These are phyloP conservation scores for Odontocerum albicorne DNA, from an alignment of 2,888 invertebrate species.

Conservation along the genomic window DNA sequence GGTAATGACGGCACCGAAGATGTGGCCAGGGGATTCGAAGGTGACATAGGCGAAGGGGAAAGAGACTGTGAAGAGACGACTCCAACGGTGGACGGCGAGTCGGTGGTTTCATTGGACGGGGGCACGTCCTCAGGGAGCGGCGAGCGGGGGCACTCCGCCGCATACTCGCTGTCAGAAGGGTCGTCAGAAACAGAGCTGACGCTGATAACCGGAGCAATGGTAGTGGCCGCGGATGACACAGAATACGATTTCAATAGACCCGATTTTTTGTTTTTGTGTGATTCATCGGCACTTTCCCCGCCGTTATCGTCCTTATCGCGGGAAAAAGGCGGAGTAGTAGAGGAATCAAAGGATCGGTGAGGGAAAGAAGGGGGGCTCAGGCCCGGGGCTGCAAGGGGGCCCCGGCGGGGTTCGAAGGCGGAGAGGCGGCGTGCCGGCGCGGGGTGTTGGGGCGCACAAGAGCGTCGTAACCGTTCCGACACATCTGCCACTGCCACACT, in stretches of 20 bases:
- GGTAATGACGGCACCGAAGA: conserved; percentile 11
- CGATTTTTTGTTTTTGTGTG: conserved; percentile 45
- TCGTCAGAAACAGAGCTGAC: conserved; percentile 74
- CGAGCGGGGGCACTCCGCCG: conserved; percentile 11
- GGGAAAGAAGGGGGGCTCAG: conserved; percentile 52
- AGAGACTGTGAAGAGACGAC: conserved; percentile 29
- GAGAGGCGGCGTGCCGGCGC: conserved; percentile 52
- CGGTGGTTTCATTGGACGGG: conserved; percentile 24
- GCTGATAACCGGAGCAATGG: conserved; percentile 66
- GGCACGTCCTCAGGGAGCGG: conserved; percentile 24
- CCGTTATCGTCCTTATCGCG: conserved; percentile 44
- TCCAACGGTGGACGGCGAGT: conserved; percentile 25
- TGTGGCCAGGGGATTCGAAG: conserved; percentile 16
- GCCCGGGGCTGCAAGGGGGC: conserved; percentile 54
- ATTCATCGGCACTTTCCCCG: conserved; percentile 39
- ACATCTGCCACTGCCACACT: conserved; percentile 60
- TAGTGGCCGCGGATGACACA: conserved; percentile 43
- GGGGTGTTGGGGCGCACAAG: conserved; percentile 65
- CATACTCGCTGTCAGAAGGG: conserved; percentile 39
- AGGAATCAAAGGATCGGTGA: conserved; percentile 47
- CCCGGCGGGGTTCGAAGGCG: conserved; percentile 60
- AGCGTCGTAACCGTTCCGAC: conserved; percentile 62
- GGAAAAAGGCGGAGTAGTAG: conserved; percentile 40
- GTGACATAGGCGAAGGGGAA: conserved; percentile 30
- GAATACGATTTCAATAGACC: conserved; percentile 48